Evolutionary conservation across 2,888 invertebrate species (phyloP).

Genomic region (Lycaena phlaeas): DNA sequence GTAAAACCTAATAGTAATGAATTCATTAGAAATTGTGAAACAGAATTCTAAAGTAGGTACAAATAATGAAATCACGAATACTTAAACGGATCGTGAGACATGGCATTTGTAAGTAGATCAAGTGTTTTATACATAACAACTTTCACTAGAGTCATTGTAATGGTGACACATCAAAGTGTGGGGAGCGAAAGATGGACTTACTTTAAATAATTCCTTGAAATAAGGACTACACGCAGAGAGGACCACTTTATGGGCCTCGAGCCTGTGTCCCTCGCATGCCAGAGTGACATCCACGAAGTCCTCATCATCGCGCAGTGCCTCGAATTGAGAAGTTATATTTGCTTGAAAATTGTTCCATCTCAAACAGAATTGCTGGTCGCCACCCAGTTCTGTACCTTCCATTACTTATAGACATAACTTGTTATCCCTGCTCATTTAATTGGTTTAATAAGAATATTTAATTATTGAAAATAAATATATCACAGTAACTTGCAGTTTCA

Average conservation of each 20-base stretch:
- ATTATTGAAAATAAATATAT: slow-evolving; percentile 72
- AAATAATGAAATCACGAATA: slow-evolving; percentile 73
- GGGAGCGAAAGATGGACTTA: slow-evolving; percentile 75
- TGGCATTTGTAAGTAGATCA: slow-evolving; percentile 74
- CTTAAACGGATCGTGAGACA: slow-evolving; percentile 73
- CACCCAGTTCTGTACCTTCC: slow-evolving; percentile 75
- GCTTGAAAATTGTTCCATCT: slow-evolving; percentile 93
- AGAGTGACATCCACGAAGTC: slow-evolving; percentile 91
- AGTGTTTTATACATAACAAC: slow-evolving; percentile 74
- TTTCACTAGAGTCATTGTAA: slow-evolving; percentile 73
- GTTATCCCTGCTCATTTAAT: slow-evolving; percentile 74
- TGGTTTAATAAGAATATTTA: slow-evolving; percentile 70
- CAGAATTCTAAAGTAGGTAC: slow-evolving; percentile 68
- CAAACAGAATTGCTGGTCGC: slow-evolving; percentile 90
- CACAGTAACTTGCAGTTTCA: slow-evolving; percentile 73
- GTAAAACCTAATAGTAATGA: slow-evolving; percentile 48
- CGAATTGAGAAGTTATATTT: slow-evolving; percentile 89
- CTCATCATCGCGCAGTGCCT: slow-evolving; percentile 87
- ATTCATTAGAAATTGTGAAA: slow-evolving; percentile 70
- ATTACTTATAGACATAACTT: slow-evolving; percentile 75
- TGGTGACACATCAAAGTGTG: slow-evolving; percentile 73
- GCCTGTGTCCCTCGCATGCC: slow-evolving; percentile 86
- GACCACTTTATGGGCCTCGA: slow-evolving; percentile 89
- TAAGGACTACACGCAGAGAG: slow-evolving; percentile 90
- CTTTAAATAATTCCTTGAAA: slow-evolving; percentile 90